Evolutionary conservation across 92 coral and sea anemone genomes (phyloP), one percentile per base, ranked within the genome.

Genomic region (Zoanthus gigantus): DNA sequence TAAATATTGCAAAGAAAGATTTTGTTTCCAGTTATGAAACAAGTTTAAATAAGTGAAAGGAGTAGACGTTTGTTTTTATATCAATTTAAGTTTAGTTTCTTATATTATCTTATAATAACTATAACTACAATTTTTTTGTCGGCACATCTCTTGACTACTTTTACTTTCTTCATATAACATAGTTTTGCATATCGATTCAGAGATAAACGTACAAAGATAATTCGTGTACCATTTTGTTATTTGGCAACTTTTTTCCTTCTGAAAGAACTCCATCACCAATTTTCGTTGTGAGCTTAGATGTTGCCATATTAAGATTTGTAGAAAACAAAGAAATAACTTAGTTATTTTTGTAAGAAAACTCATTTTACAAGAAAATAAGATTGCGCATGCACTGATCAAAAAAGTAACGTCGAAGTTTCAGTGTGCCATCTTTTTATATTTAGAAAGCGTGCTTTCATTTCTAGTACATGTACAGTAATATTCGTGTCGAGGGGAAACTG

Each of bases 321-420:
- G 44, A 79, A 9, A 23, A 37, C 73, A 61, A 16, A 80, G 37
- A 63, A 81, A 81, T 5, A 57, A 81, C 14, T 11, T 17, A 46
- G 34, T 31, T 81, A 81, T 81, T 81, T 81, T 81, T 66, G 74
- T 81, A 81, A 66, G 74, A 66, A 80, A 80, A 66, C 45, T 8
- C 29, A 71, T 58, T 17, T 56, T 81, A 63, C 58, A 45, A 66
- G 18, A 46, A 31, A 53, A 81, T 67, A 18, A 1, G 28, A 81
- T 44, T 81, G 42, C 65, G 53, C 18, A 1, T 28, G 60, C 65
- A 23, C 23, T 23, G 46, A 23, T 67, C 61, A 44, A 18, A 52
- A 80, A 80, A 68, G 9, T 45, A 16, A 31, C 12, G 42, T 42
- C 4, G 4, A 13, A 66, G 74, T 32, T 81, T 68, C 8, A 47